Evolutionary conservation across 1,140 invertebrate species (phyloP), one percentile per base, ranked within the genome.

Genomic region (Drosophila jambulina): DNA sequence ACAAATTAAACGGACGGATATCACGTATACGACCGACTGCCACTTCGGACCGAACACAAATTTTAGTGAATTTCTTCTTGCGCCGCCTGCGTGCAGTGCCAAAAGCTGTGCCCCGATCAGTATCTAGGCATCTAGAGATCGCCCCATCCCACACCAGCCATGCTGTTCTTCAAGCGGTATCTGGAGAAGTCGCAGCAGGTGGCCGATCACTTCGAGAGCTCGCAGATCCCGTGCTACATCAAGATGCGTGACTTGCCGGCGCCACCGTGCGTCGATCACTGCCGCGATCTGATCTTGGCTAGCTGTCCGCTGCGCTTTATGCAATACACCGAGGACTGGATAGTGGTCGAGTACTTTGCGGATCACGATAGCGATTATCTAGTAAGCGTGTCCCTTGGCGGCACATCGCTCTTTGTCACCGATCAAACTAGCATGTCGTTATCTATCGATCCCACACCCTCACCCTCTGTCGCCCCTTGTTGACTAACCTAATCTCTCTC

Each of bases 141-240:
- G 49, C 21, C 9, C 17, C 9, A 49, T 27, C 23, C 15, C 5
- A 12, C 46, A 49, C 13, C 5, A 7, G 42, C 13, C 17, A 90
- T 92, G 87, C 63, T 92, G 70, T 91, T 92, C 34, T 92, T 92
- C 48, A 91, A 92, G 57, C 91, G 91, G 9, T 92, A 92, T 77
- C 75, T 92, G 65, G 91, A 92, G 64, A 92, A 90, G 58, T 79
- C 87, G 0, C 91, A 92, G 27, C 40, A 92, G 40, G 76, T 79
- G 51, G 87, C 84, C 43, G 72, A 92, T 25, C 71, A 91, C 32
- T 92, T 92, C 48, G 84, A 91, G 54, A 75, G 59, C 23, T 57
- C 87, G 2, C 88, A 78, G 36, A 68, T 92, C n/a, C 87, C 91
- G 9, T 91, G 87, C 63, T 86, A 92, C 53, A 71, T 82, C 25